phyloP scores from a whole-genome alignment of 2,888 invertebrate species.

The Pristionchus japonicus region DNA sequence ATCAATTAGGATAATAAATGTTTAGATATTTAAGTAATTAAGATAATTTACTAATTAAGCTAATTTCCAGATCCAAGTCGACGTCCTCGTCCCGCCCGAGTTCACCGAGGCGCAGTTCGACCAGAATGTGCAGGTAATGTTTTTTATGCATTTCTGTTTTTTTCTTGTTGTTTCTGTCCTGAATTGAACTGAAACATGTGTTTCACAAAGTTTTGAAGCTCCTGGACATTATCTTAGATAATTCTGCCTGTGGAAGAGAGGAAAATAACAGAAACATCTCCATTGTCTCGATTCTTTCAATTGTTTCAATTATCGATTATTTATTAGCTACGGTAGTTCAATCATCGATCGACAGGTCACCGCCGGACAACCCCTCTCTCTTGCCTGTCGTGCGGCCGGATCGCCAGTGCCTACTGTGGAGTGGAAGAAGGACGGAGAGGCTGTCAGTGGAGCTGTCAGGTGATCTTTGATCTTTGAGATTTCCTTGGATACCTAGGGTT shows the following conservation, averaged over 20 bases:
- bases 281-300: too few species aligned
- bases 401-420: constrained; percentile 62
- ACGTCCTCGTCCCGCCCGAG: constrained; percentile 53
- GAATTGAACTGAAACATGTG: too few species aligned
- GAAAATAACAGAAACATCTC: too few species aligned
- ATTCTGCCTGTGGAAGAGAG: too few species aligned
- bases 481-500: too few species aligned
- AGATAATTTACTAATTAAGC: not conserved
- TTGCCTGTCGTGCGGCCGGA: constrained; percentile 60
- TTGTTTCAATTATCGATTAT: too few species aligned
- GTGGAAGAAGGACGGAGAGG: constrained; percentile 62
- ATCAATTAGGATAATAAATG: too few species aligned
- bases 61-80: constrained; percentile 53
- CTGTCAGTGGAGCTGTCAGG: constrained; percentile 44
- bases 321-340: too few species aligned
- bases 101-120: constrained; percentile 60
- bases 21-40: not conserved
- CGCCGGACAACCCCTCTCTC: constrained; percentile 43
- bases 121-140: constrained; percentile 56
- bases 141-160: not conserved
- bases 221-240: too few species aligned
- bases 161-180: not conserved
- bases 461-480: not conserved
- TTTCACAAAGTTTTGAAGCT: too few species aligned
- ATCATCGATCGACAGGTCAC: constrained; percentile 5